Base-by-base conservation (phyloP, 1,140 invertebrate genomes). In the Leptinotarsa texana region DNA sequence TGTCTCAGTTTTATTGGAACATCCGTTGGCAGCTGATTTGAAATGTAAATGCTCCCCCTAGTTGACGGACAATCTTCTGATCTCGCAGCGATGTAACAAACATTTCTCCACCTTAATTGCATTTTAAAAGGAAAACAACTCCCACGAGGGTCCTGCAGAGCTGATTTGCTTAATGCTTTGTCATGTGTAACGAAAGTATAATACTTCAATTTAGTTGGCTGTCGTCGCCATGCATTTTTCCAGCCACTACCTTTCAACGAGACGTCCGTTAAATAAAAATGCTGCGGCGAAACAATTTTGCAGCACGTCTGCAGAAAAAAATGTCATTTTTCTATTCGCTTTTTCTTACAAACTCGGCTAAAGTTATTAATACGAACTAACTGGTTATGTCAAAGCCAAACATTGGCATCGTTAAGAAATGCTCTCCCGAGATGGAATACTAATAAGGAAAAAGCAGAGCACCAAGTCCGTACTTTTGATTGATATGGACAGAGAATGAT, bases 351-450 rank as follows among this genome's bases (percentile, higher is more conserved):
- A 82, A 84, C 82, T 84, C 81, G 76, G 79, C 80, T 80, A 83
- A 84, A 85, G 83, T 85, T 85, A 85, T 85, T 85, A 85, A 85
- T 85, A 84, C 81, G 83, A 82, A 84, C 83, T 84, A 85, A 85
- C 84, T 85, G 84, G 84, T 85, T 85, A 85, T 85, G 84, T 85
- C 84, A 85, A 85, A 85, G 78, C 84, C 84, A 85, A 85, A 82
- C 83, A 83, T 83, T 78, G 82, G 75, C 81, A 74, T 84, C 83
- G 82, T 84, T 83, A 84, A 80, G 77, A 76, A 75, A 76, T 73
- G 77, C 78, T 69, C 66, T 75, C 33, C 33, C 75, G 80, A 78
- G 75, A 72, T 75, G 79, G 83, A 84, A 84, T 84, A 84, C 83
- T 84, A 82, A 84, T 84, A 82, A 84, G 81, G 80, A 80, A 80